Evolutionary conservation across 2,797 vertebrate genomes (phyloP).

Genomic region (Gymnothorax javanicus): DNA sequence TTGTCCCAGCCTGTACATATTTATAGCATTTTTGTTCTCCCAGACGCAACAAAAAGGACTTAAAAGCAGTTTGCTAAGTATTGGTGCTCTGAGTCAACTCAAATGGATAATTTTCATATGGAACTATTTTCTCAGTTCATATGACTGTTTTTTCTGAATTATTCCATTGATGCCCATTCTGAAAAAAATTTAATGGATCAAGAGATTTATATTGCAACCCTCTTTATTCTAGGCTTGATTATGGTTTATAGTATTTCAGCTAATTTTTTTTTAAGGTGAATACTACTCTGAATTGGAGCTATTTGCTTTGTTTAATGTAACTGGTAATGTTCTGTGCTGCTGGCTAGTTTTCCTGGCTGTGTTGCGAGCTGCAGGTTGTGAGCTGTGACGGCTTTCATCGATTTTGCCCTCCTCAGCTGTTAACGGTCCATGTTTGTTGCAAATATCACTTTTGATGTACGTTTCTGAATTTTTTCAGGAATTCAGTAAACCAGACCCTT

Average conservation of each 20-base stretch:
- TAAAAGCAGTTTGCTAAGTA: too few relatives aligned
- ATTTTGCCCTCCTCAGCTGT: slow-evolving; percentile 57
- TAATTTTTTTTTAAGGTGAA: background rate
- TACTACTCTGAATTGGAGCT: slow-evolving; percentile 48
- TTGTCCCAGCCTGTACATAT: background rate
- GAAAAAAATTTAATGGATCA: background rate
- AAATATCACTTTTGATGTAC: slow-evolving; percentile 61
- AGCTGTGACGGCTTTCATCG: slow-evolving; percentile 66
- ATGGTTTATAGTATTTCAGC: background rate
- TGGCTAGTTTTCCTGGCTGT: slow-evolving; percentile 60
- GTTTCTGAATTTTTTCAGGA: slow-evolving; percentile 35
- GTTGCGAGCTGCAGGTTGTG: slow-evolving; percentile 53
- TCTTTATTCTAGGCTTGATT: background rate
- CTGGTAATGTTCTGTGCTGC: background rate
- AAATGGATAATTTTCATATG: too few relatives aligned
- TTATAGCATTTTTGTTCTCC: background rate
- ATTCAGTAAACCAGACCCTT: background rate
- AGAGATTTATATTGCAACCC: background rate
- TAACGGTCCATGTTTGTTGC: slow-evolving; percentile 55
- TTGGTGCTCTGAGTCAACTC: too few relatives aligned
- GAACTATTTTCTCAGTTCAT: too few relatives aligned
- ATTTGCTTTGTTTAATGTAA: slow-evolving; percentile 41
- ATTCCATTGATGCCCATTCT: background rate
- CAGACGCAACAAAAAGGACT: background rate
- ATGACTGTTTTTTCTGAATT: background rate